A percentile compares a stretch with the other conserved stretches of the same genome.
These are phyloP conservation scores for Drosophila eugracilis DNA, from an alignment of 1,140 invertebrate genomes.

Conservation along the genomic window DNA sequence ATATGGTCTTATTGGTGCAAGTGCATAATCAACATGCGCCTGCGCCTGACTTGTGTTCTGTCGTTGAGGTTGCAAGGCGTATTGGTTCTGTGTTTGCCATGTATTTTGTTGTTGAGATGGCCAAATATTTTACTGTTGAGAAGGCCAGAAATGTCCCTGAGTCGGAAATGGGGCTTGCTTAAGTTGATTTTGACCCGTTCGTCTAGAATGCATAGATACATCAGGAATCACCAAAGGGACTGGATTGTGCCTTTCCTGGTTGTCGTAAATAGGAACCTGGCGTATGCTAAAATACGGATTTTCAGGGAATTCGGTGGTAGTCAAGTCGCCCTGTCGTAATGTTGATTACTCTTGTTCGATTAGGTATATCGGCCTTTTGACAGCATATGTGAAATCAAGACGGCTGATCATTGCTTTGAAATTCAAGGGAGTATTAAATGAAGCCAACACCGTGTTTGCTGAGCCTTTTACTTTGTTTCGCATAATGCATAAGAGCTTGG, in stretches of 20 bases:
- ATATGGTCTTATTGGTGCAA: neutral
- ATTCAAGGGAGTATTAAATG: constrained; percentile 12
- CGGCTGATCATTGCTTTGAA: constrained; percentile 14
- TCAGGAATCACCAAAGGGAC: too few relatives aligned
- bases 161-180: too few relatives aligned
- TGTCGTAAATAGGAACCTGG: neutral
- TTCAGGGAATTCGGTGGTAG: constrained; percentile 8
- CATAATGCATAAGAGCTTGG: constrained; percentile 42
- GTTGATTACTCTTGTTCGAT: constrained; percentile 26
- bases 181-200: too few relatives aligned
- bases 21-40: neutral
- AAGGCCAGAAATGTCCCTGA: too few relatives aligned
- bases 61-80: too few relatives aligned
- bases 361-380: constrained; percentile 14
- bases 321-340: constrained; percentile 20
- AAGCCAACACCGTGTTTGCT: constrained; percentile 41
- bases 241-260: too few relatives aligned
- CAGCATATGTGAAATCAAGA: constrained; percentile 22
- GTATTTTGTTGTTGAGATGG: too few relatives aligned
- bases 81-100: too few relatives aligned
- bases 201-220: too few relatives aligned
- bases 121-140: too few relatives aligned
- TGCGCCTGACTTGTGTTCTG: too few relatives aligned
- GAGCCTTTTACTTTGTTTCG: constrained; percentile 53
- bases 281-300: neutral